Base-by-base conservation (phyloP, 2,888 invertebrate genomes). In the Cenopis cana region DNA sequence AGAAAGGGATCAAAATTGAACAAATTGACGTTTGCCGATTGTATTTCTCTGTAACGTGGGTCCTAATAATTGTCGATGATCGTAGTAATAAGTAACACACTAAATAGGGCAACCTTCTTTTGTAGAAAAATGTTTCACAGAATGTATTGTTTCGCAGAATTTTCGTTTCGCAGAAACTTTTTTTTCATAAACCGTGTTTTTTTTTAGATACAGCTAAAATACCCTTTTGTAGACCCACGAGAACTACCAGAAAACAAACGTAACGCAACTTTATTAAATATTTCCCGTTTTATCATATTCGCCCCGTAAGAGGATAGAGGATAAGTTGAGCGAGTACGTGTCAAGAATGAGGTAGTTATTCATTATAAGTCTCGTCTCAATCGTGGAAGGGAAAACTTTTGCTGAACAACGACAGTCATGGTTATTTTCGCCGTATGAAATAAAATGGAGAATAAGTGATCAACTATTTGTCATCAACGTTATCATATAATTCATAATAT, bases 21-120 rank as follows among this genome's bases (percentile, higher is more conserved):
- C 68, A 60, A 68, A 41, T 54, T 68, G 29, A 41, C 60, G 46
- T 54, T 54, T 38, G 41, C 41, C n/a, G 18, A 59, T 11, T 12
- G 52, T 20, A 52, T 38, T 36, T 41, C 12, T 20, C 18, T 59
- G 0, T 12, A 20, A 36, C 41, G 14, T 59, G 8, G 14, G 20
- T 41, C 4, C 38, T 41, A 6, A 41, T 14, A 14, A 14, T 24
- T 24, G 24, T 24, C 1, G 24, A 24, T 24, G 24, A 24, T 24
- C 24, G 24, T 24, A 24, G 24, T 24, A 24, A 24, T 24, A 24
- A 24, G 24, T 24, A 24, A 24, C 24, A 24, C 24, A 24, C 1
- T 24, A 24, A 24, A 24, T 24, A 24, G 24, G 2, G 2, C 24
- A 24, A 24, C n/a, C n/a, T n/a, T n/a, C n/a, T n/a, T n/a, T n/a